Evolutionary conservation across 53 echinoderm and acorn worm genomes (phyloP).

Genomic region (Astropecten irregularis): DNA sequence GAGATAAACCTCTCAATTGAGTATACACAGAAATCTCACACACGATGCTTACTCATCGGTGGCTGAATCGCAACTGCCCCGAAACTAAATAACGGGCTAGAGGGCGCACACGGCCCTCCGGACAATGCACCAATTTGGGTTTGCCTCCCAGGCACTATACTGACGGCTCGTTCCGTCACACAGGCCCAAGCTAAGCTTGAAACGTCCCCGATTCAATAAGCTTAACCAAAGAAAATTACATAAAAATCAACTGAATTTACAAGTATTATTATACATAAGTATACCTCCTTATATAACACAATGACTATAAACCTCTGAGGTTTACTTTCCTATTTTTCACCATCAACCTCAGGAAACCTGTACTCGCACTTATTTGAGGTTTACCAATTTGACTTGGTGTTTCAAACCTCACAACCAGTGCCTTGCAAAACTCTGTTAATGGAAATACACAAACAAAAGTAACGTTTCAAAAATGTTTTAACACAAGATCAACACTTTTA

Average conservation of each 20-base stretch:
- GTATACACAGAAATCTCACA: not conserved
- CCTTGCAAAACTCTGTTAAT: not conserved
- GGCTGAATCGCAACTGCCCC: not conserved
- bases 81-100: not conserved
- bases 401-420: conserved; percentile 18
- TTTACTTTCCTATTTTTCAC: not conserved
- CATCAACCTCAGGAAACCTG: conserved; percentile 9
- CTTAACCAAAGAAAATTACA: not conserved
- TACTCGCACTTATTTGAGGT: not conserved
- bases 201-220: conserved; percentile 19
- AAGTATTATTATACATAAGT: too few relatives aligned
- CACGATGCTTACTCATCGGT: not conserved
- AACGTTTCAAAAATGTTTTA: too few relatives aligned
- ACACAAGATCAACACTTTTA: too few relatives aligned
- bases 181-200: conserved; percentile 27
- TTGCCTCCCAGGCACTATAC: conserved; percentile 1
- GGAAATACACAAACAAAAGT: too few relatives aligned
- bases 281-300: not conserved
- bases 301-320: not conserved
- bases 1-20: conserved; percentile 16
- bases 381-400: not conserved
- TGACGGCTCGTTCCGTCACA: conserved; percentile 19
- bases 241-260: not conserved
- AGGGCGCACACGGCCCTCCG: not conserved
- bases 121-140: not conserved